Percentiles rank a stretch among this genome's conserved stretches.
phyloP scores from a whole-genome alignment of 1,140 invertebrate genomes.

The Fopius arisanus region DNA sequence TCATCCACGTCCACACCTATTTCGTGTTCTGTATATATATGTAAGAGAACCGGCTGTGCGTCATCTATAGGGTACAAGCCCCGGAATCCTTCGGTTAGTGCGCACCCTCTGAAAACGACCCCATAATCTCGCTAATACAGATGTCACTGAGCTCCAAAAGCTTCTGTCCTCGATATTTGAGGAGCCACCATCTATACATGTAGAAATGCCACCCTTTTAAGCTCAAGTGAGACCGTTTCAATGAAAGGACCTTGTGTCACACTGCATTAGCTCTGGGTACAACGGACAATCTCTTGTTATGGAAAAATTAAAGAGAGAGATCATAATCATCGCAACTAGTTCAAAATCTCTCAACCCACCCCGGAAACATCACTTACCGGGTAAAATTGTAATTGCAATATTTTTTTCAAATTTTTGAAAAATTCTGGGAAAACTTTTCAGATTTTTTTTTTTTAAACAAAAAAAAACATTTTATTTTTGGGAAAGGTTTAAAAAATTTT shows the following conservation, averaged over 20 bases:
- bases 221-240: background rate
- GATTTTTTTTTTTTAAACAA: no score
- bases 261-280: constrained; percentile 27
- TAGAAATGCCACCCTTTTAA: background rate
- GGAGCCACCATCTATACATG: background rate
- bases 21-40: constrained; percentile 22
- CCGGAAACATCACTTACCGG: no score
- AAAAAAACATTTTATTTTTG: no score
- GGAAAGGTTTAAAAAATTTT: no score
- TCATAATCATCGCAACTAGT: background rate
- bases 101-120: constrained; percentile 31
- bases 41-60: constrained; percentile 27
- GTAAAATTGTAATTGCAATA: no score
- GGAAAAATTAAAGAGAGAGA: background rate
- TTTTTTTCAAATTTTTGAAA: no score
- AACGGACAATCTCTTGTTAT: background rate
- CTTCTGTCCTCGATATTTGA: constrained; percentile 24
- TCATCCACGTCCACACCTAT: constrained; percentile 35
- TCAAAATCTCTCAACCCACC: no score
- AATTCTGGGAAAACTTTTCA: no score
- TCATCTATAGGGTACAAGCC: constrained; percentile 20
- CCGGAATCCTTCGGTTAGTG: constrained; percentile 3
- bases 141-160: constrained; percentile 35
- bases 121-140: constrained; percentile 44
- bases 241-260: constrained; percentile 26